These are phyloP conservation scores for Sialis fuliginosa DNA, from an alignment of 2,888 invertebrate species.

Conservation along the genomic window DNA sequence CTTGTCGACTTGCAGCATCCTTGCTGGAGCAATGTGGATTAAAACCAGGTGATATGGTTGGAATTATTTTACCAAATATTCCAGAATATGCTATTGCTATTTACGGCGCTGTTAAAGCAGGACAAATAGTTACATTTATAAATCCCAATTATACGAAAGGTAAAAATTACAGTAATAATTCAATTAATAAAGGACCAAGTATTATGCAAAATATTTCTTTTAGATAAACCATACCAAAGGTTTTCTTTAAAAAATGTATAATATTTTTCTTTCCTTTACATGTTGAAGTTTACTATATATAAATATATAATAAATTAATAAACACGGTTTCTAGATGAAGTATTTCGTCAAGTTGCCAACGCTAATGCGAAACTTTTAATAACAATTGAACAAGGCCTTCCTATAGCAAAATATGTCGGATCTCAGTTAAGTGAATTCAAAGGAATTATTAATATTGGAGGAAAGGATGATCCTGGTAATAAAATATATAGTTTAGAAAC, in stretches of 20 bases:
- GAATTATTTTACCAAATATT: slow-evolving; percentile 48
- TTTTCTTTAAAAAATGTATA: too few species aligned
- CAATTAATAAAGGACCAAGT: too few species aligned
- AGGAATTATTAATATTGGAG: slow-evolving; percentile 44
- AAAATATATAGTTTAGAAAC: slow-evolving; percentile 24
- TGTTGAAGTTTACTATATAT: background rate
- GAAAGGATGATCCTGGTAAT: slow-evolving; percentile 30
- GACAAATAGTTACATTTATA: slow-evolving; percentile 45
- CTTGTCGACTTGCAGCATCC: slow-evolving; percentile 37
- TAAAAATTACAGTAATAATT: slow-evolving; percentile 15
- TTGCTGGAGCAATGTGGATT: slow-evolving; percentile 35
- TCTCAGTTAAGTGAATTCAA: slow-evolving; percentile 35
- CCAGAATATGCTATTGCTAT: slow-evolving; percentile 50
- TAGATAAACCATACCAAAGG: too few species aligned
- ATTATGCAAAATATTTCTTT: too few species aligned
- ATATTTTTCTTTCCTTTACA: too few species aligned
- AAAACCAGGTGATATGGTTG: slow-evolving; percentile 42
- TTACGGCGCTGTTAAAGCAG: slow-evolving; percentile 46
- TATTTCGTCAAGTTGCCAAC: slow-evolving; percentile 41
- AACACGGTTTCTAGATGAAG: slow-evolving; percentile 44
- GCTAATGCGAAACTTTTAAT: slow-evolving; percentile 43
- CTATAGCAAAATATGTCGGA: slow-evolving; percentile 35
- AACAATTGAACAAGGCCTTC: slow-evolving; percentile 42
- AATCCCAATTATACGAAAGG: slow-evolving; percentile 52
- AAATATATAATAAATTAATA: too few species aligned